Evolutionary conservation across 1,140 invertebrate genomes (phyloP).

Genomic region (Lordiphosa collinella): DNA sequence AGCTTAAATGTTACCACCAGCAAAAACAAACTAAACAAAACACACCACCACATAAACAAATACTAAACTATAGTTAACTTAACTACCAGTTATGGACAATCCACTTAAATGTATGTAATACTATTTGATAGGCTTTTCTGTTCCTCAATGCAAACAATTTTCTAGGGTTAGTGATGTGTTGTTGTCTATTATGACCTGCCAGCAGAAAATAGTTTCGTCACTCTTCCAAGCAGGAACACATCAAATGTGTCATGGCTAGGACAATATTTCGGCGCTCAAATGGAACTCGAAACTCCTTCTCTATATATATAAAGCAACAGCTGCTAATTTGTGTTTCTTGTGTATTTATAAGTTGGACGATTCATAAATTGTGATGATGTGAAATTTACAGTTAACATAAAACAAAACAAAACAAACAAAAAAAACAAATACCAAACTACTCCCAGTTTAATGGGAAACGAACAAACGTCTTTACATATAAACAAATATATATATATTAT

Average conservation of each 20-base stretch:
- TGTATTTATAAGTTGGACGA: constrained; percentile 69
- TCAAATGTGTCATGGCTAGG: constrained; percentile 38
- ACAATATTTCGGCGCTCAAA: constrained; percentile 27
- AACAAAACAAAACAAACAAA: constrained; percentile 4
- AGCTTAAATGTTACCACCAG: constrained; percentile 24
- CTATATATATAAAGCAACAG: neutral
- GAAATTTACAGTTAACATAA: constrained; percentile 80
- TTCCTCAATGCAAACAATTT: constrained; percentile 37
- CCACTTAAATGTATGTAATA: constrained; percentile 35
- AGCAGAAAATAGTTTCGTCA: constrained; percentile 7
- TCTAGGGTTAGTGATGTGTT: constrained; percentile 56
- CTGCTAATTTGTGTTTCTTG: constrained; percentile 34
- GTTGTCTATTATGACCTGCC: constrained; percentile 18
- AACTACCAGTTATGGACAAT: constrained; percentile 73
- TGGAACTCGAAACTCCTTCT: neutral
- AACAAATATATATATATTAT: constrained; percentile 36
- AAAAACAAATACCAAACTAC: constrained; percentile 46
- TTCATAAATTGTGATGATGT: constrained; percentile 79
- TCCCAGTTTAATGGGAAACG: constrained; percentile 78
- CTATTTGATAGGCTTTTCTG: constrained; percentile 57
- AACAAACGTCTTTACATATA: constrained; percentile 76
- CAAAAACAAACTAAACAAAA: constrained; percentile 43
- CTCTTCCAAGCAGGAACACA: constrained; percentile 28
- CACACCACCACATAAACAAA: constrained; percentile 38
- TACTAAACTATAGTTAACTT: constrained; percentile 60